Conservation (phyloP, 2,797 vertebrate genomes). For the Melanotaenia trifasciata region DNA sequence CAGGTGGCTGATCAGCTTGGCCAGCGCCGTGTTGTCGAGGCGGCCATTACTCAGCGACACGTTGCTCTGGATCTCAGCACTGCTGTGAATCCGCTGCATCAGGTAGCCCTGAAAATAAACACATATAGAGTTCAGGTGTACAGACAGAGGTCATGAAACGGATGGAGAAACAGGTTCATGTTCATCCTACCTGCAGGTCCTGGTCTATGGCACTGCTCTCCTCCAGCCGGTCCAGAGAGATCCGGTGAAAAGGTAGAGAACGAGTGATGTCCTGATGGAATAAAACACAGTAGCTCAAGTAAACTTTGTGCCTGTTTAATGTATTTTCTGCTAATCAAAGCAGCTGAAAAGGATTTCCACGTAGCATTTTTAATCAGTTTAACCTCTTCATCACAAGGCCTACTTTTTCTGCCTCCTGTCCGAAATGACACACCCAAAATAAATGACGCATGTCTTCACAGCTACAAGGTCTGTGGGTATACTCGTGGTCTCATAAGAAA, state of each 20-base stretch:
- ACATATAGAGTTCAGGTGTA: not conserved
- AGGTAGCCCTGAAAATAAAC: constrained; percentile 85
- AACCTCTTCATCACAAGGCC: too few relatives aligned
- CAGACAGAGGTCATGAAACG: not conserved
- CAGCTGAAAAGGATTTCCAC: too few relatives aligned
- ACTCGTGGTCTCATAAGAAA: too few relatives aligned
- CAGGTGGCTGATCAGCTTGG: constrained; percentile 94
- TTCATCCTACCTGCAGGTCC: constrained; percentile 87
- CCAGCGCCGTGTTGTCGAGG: constrained; percentile 93
- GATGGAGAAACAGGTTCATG: not conserved
- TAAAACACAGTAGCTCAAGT: not conserved
- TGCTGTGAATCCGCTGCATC: constrained; percentile 94
- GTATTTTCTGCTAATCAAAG: too few relatives aligned
- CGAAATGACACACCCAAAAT: too few relatives aligned
- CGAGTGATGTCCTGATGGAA: constrained; percentile 90
- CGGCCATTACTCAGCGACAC: constrained; percentile 94
- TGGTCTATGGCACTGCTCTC: constrained; percentile 95
- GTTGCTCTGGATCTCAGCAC: constrained; percentile 96
- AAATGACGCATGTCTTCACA: too few relatives aligned
- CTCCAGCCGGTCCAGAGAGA: constrained; percentile 93
- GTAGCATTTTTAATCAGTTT: too few relatives aligned
- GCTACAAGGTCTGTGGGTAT: too few relatives aligned
- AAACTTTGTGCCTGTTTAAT: too few relatives aligned
- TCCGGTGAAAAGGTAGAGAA: constrained; percentile 93
- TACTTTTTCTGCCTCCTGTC: too few relatives aligned